Evolutionary conservation across 2,888 invertebrate species (phyloP).

Genomic region (Meganola albula): DNA sequence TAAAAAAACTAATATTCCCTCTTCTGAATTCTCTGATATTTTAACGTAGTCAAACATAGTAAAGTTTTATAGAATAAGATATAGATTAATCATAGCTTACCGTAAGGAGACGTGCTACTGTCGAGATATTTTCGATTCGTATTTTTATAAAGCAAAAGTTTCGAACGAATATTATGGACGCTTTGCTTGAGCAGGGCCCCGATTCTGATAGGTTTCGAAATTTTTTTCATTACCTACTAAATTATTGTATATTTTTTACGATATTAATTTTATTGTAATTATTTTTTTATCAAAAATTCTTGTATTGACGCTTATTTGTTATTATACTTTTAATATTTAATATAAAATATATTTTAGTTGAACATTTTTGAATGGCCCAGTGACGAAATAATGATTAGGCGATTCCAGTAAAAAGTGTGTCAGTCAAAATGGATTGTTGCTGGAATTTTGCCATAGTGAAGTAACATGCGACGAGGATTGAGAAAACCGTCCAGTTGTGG

Average conservation of each 20-base stretch:
- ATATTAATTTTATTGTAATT: no score
- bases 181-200: constrained; percentile 75
- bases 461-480: constrained; percentile 63
- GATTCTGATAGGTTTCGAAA: constrained; percentile 31
- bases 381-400: constrained; percentile 43
- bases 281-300: no score
- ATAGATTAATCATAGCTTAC: constrained; percentile 71
- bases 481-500: constrained; percentile 74
- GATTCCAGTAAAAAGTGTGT: constrained; percentile 34
- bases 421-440: constrained; percentile 25
- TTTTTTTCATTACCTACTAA: constrained; percentile 16
- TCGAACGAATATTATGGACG: constrained; percentile 70
- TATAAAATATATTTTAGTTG: no score
- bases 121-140: constrained; percentile 77
- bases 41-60: constrained; percentile 60
- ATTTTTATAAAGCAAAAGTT: constrained; percentile 77
- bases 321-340: no score
- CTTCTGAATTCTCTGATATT: constrained; percentile 77
- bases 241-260: constrained; percentile 19
- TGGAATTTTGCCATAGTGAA: constrained; percentile 27
- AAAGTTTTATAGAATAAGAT: constrained; percentile 64
- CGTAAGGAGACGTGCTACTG: constrained; percentile 69
- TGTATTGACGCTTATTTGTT: no score
- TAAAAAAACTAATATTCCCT: constrained; percentile 70
- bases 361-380: constrained; percentile 63